Conservation (phyloP, 2,797 vertebrate species). For the Micrastur ruficollis region DNA sequence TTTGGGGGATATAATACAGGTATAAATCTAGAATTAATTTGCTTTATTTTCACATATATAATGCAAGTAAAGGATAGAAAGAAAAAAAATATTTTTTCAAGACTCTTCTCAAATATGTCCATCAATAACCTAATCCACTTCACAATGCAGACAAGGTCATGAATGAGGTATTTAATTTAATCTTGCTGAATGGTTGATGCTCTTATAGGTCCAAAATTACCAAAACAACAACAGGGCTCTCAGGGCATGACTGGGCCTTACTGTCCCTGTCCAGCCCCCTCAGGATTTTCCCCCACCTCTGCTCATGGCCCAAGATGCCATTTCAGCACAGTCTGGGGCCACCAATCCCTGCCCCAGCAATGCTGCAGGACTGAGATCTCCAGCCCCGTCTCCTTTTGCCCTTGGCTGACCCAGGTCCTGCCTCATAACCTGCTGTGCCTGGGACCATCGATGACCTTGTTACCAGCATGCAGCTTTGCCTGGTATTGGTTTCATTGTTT, state of each 20-base stretch:
- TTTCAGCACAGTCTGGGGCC: neutral
- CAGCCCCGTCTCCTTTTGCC: neutral
- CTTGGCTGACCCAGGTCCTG: neutral
- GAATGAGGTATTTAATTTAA: neutral
- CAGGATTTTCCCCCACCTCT: neutral
- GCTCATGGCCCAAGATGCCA: neutral
- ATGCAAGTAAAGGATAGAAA: rapidly evolving
- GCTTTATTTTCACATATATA: neutral
- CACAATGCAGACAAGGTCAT: neutral
- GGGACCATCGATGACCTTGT: rapidly evolving
- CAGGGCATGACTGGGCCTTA: neutral
- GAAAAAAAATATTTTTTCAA: neutral
- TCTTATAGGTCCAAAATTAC: neutral
- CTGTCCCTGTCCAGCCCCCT: neutral
- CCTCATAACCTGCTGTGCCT: neutral
- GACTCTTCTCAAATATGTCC: neutral
- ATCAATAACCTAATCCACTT: neutral
- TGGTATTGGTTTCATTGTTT: neutral
- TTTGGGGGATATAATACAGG: neutral
- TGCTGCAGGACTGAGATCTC: neutral
- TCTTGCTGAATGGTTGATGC: neutral
- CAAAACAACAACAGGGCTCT: neutral
- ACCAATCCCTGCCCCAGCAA: neutral
- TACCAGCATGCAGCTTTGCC: neutral
- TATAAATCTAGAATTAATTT: neutral